Evolutionary conservation across 2,888 invertebrate species (phyloP), one percentile per base, ranked within the genome.

Genomic region (Arge pagana): DNA sequence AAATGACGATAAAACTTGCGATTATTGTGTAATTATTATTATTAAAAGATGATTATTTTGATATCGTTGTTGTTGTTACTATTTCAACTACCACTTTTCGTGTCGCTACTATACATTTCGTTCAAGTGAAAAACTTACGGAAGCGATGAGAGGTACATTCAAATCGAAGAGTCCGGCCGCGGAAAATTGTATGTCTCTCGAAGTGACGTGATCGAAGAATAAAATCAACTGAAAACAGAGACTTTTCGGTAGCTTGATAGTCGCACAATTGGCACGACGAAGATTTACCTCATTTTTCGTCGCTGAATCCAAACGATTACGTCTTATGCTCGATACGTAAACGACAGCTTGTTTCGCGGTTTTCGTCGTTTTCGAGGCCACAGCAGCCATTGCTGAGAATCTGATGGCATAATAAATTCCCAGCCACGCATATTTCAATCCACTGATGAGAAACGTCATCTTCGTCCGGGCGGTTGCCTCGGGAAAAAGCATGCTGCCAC

Each of bases 91-190:
- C n/a, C n/a, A n/a, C n/a, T n/a, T n/a, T n/a, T n/a, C n/a, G n/a
- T n/a, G n/a, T n/a, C n/a, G n/a, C n/a, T n/a, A n/a, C n/a, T n/a
- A n/a, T n/a, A n/a, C n/a, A n/a, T n/a, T n/a, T n/a, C n/a, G 19
- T n/a, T 19, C 6, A 6, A 4, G 18, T n/a, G 5, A 11, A 39
- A 39, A 39, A 30, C 42, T 43, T 31, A 31, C 42, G 10, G 42
- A 43, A 31, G 43, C 30, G 19, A 49, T 39, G 2, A 49, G 13
- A 4, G 28, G 13, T 5, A 49, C 36, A 37, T 49, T 21, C 30
- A 49, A 10, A 15, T 39, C 36, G 11, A 49, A 49, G 16, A 49
- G 30, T 11, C 49, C 49, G n/a, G 49, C 49, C 21, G 49, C 49
- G 8, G 49, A 49, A 11, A 49, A 49, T 49, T 18, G 21, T 11